phyloP scores from a whole-genome alignment of 2,113 vertebrate species.

The Siphamia tubifer region DNA sequence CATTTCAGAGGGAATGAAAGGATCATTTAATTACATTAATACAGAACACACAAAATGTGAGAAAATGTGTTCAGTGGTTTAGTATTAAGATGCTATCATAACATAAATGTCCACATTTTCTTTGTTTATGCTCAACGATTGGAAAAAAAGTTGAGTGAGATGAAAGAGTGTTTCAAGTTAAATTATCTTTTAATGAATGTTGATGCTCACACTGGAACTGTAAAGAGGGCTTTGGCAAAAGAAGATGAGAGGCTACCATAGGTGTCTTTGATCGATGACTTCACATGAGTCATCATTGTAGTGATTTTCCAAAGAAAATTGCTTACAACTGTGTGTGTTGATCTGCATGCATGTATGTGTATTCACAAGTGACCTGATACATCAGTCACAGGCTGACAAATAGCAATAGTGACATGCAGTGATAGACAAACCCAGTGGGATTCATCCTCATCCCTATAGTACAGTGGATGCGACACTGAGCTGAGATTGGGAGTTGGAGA shows the following conservation, averaged over 20 bases:
- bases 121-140: neutral
- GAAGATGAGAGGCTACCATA: neutral
- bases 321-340: neutral
- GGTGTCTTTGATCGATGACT: slow-evolving; percentile 36
- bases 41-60: neutral
- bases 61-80: neutral
- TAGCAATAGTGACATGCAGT: slow-evolving; percentile 54
- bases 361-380: slow-evolving; percentile 41
- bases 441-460: slow-evolving; percentile 30
- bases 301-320: slow-evolving; percentile 20
- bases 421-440: slow-evolving; percentile 48
- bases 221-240: neutral
- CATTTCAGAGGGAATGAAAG: neutral
- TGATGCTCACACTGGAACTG: neutral
- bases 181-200: slow-evolving; percentile 25
- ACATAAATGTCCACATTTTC: neutral
- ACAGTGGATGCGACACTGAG: slow-evolving; percentile 35
- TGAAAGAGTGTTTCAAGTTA: neutral
- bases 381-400: slow-evolving; percentile 44
- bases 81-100: neutral
- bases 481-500: slow-evolving; percentile 31
- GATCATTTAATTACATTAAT: neutral
- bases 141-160: neutral
- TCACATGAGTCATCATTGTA: slow-evolving; percentile 5
- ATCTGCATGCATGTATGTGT: neutral